Conservation (phyloP, 30 jellyfish, hydroid and myxozoan species). For the Aurelia aurita complex sp. Pacific region DNA sequence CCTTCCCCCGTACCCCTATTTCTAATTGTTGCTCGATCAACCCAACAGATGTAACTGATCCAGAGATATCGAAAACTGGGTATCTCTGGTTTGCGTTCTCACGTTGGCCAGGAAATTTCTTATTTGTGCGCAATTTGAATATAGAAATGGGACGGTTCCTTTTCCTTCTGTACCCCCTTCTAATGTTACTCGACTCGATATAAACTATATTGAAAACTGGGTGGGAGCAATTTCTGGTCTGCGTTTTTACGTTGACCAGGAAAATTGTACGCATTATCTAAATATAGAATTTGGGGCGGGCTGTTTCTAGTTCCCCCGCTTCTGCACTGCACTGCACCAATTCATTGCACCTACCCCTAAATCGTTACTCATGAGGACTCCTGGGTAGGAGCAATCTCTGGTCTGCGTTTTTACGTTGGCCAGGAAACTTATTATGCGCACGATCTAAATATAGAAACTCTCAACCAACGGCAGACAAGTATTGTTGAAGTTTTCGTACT, state of each 20-base stretch:
- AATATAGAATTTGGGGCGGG: slow-evolving; percentile 1
- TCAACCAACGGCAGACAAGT: slow-evolving; percentile 20
- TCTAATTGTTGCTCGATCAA: too few species aligned
- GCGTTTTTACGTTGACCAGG: slow-evolving; percentile 28
- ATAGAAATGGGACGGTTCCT: not conserved
- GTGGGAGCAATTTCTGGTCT: not conserved
- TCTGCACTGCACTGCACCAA: too few species aligned
- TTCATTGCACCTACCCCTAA: too few species aligned
- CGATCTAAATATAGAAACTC: slow-evolving; percentile 40
- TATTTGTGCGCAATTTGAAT: not conserved
- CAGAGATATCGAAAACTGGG: too few species aligned
- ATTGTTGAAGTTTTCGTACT: slow-evolving; percentile 2
- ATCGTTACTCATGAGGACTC: too few species aligned
- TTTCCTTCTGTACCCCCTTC: too few species aligned
- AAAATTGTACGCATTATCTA: slow-evolving; percentile 5
- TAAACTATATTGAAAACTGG: too few species aligned
- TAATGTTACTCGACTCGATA: too few species aligned
- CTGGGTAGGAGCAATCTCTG: not conserved
- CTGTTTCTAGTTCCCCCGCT: too few species aligned
- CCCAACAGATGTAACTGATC: too few species aligned
- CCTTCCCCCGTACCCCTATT: too few species aligned
- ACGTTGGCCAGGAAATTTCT: slow-evolving; percentile 9
- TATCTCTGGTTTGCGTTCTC: slow-evolving; percentile 19
- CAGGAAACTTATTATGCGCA: slow-evolving; percentile 15
- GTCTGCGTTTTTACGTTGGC: slow-evolving; percentile 41